These are phyloP conservation scores for Nyctalus aviator DNA, from an alignment of 2,797 vertebrate genomes.

Conservation along the genomic window DNA sequence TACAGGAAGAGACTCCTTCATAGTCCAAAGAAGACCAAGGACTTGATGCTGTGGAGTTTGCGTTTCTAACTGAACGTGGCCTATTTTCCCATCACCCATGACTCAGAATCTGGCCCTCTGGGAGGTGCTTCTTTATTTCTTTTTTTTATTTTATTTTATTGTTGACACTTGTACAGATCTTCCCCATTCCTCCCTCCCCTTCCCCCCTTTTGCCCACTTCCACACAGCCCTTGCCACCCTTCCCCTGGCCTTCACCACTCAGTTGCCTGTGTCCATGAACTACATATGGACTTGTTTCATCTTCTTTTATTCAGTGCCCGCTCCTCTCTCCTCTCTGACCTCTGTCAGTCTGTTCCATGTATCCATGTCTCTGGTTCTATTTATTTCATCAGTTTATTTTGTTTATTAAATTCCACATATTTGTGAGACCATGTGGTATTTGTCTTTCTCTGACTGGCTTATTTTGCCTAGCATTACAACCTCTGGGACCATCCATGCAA, in stretches of 20 bases:
- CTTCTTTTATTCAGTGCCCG: not conserved
- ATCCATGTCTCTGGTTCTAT: not conserved
- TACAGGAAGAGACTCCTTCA: not conserved
- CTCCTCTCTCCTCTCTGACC: not conserved
- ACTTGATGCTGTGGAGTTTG: not conserved
- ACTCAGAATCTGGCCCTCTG: not conserved
- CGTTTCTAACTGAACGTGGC: not conserved
- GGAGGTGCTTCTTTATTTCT: not conserved
- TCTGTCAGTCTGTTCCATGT: not conserved
- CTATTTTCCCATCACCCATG: not conserved
- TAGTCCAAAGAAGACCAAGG: not conserved
- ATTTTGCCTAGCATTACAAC: not conserved
- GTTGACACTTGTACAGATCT: not conserved
- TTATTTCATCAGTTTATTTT: not conserved
- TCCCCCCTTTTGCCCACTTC: not conserved
- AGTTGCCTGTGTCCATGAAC: not conserved
- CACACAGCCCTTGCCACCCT: not conserved
- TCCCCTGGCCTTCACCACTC: not conserved
- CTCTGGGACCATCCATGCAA: not conserved
- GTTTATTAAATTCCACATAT: not conserved
- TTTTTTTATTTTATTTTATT: not conserved
- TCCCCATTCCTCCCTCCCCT: not conserved
- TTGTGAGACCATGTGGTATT: not conserved
- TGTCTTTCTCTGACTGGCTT: not conserved
- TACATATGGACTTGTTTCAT: not conserved